Conservation (phyloP, 2,113 vertebrate species). For the Lanius collurio region DNA sequence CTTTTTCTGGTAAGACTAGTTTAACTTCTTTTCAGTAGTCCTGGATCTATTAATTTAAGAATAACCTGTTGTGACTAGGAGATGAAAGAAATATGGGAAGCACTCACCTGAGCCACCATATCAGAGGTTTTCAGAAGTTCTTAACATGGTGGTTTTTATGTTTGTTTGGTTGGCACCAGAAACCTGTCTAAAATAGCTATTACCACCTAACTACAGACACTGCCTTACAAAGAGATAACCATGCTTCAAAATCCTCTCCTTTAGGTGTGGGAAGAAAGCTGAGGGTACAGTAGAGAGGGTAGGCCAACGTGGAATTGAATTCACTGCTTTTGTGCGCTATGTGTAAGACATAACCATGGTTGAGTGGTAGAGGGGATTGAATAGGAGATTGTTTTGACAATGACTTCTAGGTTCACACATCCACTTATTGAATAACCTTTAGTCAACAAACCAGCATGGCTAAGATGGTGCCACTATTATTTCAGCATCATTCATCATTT, state of each 20-base stretch:
- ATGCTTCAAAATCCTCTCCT: not conserved
- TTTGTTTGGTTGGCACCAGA: not conserved
- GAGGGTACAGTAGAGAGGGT: not conserved
- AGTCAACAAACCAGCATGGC: not conserved
- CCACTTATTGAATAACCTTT: not conserved
- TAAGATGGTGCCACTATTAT: not conserved
- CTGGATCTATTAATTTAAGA: not conserved
- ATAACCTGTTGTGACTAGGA: not conserved
- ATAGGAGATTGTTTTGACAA: not conserved
- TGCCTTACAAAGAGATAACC: not conserved
- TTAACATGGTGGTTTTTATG: rapidly evolving
- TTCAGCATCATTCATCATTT: not conserved
- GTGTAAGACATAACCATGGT: not conserved
- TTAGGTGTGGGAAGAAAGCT: not conserved
- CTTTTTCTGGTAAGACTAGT: not conserved
- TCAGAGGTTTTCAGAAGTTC: not conserved
- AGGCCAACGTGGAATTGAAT: not conserved
- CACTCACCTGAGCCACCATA: not conserved
- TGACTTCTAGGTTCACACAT: not conserved
- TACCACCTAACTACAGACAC: not conserved
- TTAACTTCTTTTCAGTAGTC: not conserved
- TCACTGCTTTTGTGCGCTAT: not conserved
- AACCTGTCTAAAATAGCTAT: not conserved
- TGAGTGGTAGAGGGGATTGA: not conserved
- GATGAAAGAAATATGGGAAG: not conserved